A percentile compares a stretch with the other conserved stretches of the same genome.
These are phyloP conservation scores for Zaprionus davidi DNA, from an alignment of 1,140 invertebrate species.

Conservation along the genomic window DNA sequence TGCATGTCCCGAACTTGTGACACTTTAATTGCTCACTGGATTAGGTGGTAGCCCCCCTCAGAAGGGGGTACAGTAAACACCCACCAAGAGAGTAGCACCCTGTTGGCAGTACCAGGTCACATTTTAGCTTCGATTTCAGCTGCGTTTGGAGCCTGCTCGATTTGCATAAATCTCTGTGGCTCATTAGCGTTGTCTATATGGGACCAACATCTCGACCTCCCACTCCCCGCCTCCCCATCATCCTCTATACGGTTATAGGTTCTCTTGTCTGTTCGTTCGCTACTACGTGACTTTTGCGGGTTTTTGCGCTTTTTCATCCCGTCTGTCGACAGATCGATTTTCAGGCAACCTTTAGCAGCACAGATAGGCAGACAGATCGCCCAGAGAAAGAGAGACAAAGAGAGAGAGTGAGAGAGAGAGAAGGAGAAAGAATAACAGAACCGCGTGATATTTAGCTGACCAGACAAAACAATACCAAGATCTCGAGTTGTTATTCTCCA, in stretches of 20 bases:
- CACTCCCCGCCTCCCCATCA: neutral
- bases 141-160: neutral
- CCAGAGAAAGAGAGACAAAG: neutral
- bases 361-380: slow-evolving; percentile 36
- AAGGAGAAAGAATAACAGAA: neutral
- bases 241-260: slow-evolving; percentile 18
- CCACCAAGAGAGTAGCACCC: neutral
- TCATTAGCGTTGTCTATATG: slow-evolving; percentile 52
- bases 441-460: slow-evolving; percentile 37
- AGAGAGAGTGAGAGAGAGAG: neutral
- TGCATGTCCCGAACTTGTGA: slow-evolving; percentile 79
- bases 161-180: slow-evolving; percentile 37
- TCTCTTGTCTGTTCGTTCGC: slow-evolving; percentile 58
- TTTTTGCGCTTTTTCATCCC: slow-evolving; percentile 51
- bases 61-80: slow-evolving; percentile 24
- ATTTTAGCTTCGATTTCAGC: slow-evolving; percentile 3
- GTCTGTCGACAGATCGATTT: slow-evolving; percentile 68
- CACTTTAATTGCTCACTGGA: slow-evolving; percentile 79
- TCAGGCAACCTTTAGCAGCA: slow-evolving; percentile 52
- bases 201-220: neutral
- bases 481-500: slow-evolving; percentile 55
- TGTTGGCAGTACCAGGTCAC: neutral
- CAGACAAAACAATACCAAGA: slow-evolving; percentile 65
- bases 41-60: slow-evolving; percentile 27
- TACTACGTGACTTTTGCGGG: slow-evolving; percentile 74